Conservation (phyloP, 2,113 vertebrate genomes). For the Lophius piscatorius region DNA sequence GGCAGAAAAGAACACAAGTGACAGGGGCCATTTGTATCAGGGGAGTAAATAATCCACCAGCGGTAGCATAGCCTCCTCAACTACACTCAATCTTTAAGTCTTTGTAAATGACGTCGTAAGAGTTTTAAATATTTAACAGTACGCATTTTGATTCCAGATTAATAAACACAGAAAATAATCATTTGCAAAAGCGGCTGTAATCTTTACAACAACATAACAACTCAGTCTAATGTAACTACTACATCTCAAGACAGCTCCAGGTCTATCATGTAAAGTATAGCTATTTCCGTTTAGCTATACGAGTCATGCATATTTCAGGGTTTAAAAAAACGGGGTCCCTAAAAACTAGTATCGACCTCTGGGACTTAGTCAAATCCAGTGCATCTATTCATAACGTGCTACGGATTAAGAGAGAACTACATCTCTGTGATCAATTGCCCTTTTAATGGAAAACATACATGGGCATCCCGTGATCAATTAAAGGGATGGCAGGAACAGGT, state of each 20-base stretch:
- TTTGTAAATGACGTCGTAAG: constrained; percentile 53
- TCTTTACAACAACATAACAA: constrained; percentile 43
- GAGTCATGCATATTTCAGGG: constrained; percentile 39
- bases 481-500: constrained; percentile 50
- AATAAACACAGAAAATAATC: constrained; percentile 54
- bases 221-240: constrained; percentile 34
- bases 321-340: constrained; percentile 15
- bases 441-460: constrained; percentile 82
- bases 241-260: constrained; percentile 19
- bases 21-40: constrained; percentile 56
- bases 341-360: constrained; percentile 40
- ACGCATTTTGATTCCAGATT: constrained; percentile 64
- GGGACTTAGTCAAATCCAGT: constrained; percentile 39
- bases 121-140: constrained; percentile 71
- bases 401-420: background rate
- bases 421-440: constrained; percentile 73
- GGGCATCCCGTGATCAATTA: constrained; percentile 80
- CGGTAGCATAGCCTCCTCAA: constrained; percentile 38
- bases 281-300: constrained; percentile 54
- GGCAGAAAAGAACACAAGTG: constrained; percentile 41
- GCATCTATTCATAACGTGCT: constrained; percentile 31
- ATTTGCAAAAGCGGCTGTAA: constrained; percentile 47
- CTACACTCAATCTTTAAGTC: constrained; percentile 53
- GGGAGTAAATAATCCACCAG: constrained; percentile 53
- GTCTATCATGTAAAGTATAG: constrained; percentile 35